Evolutionary conservation across 1,140 invertebrate genomes (phyloP).

Genomic region (Capitella teleta): DNA sequence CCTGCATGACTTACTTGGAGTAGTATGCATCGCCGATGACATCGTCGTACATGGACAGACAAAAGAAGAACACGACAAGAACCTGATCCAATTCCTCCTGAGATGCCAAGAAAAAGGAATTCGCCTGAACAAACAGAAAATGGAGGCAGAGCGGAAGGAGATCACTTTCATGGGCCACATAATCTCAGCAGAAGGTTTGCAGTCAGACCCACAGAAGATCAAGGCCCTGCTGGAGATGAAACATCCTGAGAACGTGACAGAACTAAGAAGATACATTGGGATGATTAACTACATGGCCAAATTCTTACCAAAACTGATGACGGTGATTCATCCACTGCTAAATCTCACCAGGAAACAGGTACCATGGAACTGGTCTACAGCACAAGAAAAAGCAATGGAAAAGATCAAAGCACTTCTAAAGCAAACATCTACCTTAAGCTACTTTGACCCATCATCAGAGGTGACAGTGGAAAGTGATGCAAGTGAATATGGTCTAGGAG

Average conservation of each 20-base stretch:
- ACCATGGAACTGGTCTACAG: too few relatives aligned
- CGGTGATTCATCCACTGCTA: constrained; percentile 15
- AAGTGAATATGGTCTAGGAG: constrained; percentile 23
- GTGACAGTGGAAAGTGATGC: constrained; percentile 25
- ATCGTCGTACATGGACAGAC: not conserved
- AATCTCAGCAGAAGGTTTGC: too few relatives aligned
- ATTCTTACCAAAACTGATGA: constrained; percentile 31
- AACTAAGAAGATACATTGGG: constrained; percentile 12
- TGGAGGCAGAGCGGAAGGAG: too few relatives aligned
- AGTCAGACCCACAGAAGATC: too few relatives aligned
- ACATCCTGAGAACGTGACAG: not conserved
- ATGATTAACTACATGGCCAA: constrained; percentile 32
- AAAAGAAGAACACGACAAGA: not conserved
- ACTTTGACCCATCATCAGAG: constrained; percentile 20
- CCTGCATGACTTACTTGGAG: not conserved
- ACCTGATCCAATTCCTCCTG: not conserved
- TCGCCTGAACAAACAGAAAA: not conserved
- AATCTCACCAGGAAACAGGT: constrained; percentile 12
- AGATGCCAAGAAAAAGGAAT: constrained; percentile 2
- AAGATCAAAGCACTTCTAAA: constrained; percentile 1
- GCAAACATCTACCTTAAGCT: constrained; percentile 15
- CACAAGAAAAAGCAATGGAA: not conserved
- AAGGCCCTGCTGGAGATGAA: too few relatives aligned
- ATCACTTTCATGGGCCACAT: too few relatives aligned
- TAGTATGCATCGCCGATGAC: constrained; percentile 4